Evolutionary conservation across 2,113 vertebrate genomes (phyloP), one percentile per base, ranked within the genome.

Genomic region (Merops nubicus): DNA sequence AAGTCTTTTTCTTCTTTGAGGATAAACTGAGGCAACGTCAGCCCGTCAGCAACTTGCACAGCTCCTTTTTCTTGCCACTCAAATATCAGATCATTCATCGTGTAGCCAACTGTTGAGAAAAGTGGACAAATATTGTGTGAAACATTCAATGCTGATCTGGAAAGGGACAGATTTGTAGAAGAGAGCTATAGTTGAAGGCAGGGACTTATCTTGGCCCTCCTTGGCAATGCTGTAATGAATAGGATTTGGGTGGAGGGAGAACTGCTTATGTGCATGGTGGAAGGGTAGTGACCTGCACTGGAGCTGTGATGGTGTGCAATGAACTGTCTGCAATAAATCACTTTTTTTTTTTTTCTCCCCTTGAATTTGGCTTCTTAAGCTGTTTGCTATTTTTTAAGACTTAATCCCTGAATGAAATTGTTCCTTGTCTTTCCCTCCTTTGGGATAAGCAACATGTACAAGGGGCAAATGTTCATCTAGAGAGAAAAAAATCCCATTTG

Each of bases 21-120:
- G 83, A 99, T 98, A 97, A 99, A 99, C 98, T 99, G 99, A 91
- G 99, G 99, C 97, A 99, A 94, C 5, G 99, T 99, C 93, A 99
- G 97, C n/a, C 99, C 99, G 0, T 99, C 99, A 16, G 99, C 99
- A 74, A 99, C 99, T 97, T 99, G 99, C 92, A 99, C 99, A 0
- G 99, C 99, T 90, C 99, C 99, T 85, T 99, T 99, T 95, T 99
- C 99, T 59, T 99, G 99, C 99, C 99, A 99, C 97, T 99, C 99
- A 88, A 99, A 99, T 97, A 99, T 99, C 90, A 99, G 99, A 93
- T 99, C 99, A 13, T 99, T 99, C 99, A 99, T 99, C 21, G 99
- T 99, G 96, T 99, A 99, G 68, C 99, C 99, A 96, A 99, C 99
- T 99, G 97, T 69, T 36, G 92, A 79, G 85, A 95, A 86, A 67